phyloP scores from a whole-genome alignment of 2,113 vertebrate genomes.

The Jacana jacana region DNA sequence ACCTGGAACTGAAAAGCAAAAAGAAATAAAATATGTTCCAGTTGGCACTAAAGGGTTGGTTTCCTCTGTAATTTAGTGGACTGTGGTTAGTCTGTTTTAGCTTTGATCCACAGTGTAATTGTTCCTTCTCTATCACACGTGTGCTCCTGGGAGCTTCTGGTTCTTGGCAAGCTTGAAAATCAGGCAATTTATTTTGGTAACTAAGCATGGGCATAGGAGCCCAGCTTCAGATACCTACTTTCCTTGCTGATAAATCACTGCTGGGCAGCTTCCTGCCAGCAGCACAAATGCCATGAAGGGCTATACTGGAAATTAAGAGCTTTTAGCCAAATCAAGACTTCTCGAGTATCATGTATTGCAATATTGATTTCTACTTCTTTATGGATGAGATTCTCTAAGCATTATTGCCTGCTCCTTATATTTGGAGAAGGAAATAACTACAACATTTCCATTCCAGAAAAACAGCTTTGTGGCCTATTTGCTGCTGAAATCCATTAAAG shows the following conservation, averaged over 20 bases:
- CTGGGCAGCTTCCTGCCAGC: background rate
- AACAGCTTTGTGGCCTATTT: background rate
- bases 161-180: constrained; percentile 35
- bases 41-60: background rate
- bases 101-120: constrained; percentile 2
- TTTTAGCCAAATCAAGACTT: constrained; percentile 1
- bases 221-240: background rate
- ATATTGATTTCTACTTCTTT: constrained; percentile 11
- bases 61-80: background rate
- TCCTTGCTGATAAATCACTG: background rate
- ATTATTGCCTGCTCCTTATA: background rate
- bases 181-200: constrained; percentile 36
- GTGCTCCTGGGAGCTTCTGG: constrained; percentile 1
- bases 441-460: constrained; percentile 30
- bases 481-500: constrained; percentile 22
- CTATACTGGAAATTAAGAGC: background rate
- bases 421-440: background rate
- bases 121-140: background rate
- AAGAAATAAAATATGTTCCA: background rate
- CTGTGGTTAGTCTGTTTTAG: background rate
- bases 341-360: background rate
- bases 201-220: background rate
- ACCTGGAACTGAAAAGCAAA: background rate
- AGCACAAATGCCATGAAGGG: background rate
- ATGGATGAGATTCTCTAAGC: background rate